A percentile compares a stretch with the other conserved stretches of the same genome.
These are phyloP conservation scores for Therioaphis trifolii DNA, from an alignment of 2,888 invertebrate species.

Conservation along the genomic window DNA sequence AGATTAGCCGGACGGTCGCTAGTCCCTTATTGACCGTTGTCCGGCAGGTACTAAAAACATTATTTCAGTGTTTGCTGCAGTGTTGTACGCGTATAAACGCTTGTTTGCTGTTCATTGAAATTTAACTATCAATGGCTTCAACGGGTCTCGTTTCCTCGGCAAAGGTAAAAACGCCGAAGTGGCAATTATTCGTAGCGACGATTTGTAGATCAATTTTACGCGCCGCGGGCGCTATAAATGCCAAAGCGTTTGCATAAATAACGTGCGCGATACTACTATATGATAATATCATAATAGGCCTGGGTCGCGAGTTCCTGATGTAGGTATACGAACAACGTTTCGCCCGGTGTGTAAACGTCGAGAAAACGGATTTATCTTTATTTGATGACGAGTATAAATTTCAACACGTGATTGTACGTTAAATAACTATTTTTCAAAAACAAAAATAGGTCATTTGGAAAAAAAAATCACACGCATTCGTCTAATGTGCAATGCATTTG, in stretches of 20 bases:
- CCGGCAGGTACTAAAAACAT: no score
- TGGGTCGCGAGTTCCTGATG: neutral
- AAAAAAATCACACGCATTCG: neutral
- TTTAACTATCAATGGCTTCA: neutral
- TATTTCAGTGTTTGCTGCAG: no score
- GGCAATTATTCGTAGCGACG: no score
- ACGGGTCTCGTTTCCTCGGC: no score
- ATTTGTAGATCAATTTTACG: no score
- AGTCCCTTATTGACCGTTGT: neutral
- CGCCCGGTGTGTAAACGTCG: neutral
- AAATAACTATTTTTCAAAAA: neutral
- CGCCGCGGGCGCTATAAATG: no score
- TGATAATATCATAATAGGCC: neutral
- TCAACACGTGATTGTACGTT: neutral
- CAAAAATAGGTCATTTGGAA: slow-evolving; percentile 11
- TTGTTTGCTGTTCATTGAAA: slow-evolving; percentile 13
- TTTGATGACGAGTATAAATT: neutral
- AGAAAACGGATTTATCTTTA: neutral
- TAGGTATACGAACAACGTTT: neutral
- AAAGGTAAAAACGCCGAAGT: no score
- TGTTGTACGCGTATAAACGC: neutral
- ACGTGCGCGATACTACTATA: no score
- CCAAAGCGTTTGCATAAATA: no score
- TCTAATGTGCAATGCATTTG: slow-evolving; percentile 13
- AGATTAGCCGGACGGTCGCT: neutral